These are phyloP conservation scores for Pandemis heparana DNA, from an alignment of 2,888 invertebrate genomes.

Conservation along the genomic window DNA sequence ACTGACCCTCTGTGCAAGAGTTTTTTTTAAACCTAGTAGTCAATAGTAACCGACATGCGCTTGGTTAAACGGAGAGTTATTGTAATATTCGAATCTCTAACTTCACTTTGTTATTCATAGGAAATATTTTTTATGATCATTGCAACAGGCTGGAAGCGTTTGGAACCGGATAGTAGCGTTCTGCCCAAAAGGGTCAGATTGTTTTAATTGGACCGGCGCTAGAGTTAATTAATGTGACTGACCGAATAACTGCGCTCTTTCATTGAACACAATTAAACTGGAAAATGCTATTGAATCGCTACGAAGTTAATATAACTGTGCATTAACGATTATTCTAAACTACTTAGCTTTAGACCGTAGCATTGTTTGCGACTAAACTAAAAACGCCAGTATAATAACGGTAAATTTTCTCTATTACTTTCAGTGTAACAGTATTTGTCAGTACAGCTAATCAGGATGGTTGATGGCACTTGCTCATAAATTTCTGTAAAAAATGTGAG, in stretches of 20 bases:
- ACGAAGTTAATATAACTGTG: conserved; percentile 1
- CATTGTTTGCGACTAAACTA: background rate
- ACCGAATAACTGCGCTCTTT: conserved; percentile 56
- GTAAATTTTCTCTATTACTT: background rate
- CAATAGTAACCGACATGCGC: background rate
- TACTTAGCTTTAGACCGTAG: background rate
- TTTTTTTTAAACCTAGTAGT: background rate
- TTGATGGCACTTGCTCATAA: background rate
- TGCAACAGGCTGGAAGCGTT: conserved; percentile 13
- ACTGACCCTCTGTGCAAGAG: no score
- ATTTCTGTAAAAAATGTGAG: background rate
- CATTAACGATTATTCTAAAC: background rate
- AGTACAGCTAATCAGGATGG: background rate
- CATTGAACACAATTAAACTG: conserved; percentile 49
- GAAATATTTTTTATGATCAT: conserved; percentile 30
- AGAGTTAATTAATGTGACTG: conserved; percentile 64
- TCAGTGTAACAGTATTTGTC: background rate
- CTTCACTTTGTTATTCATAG: conserved; percentile 11
- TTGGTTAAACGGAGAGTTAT: background rate
- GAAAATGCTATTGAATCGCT: conserved; percentile 22
- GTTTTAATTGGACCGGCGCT: conserved; percentile 52
- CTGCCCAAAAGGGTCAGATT: conserved; percentile 40
- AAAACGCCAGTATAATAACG: background rate
- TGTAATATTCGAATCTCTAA: background rate
- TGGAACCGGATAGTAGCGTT: conserved; percentile 33